Evolutionary conservation across 2,113 vertebrate species (phyloP), one percentile per base, ranked within the genome.

Genomic region (Pomatostomus ruficeps): DNA sequence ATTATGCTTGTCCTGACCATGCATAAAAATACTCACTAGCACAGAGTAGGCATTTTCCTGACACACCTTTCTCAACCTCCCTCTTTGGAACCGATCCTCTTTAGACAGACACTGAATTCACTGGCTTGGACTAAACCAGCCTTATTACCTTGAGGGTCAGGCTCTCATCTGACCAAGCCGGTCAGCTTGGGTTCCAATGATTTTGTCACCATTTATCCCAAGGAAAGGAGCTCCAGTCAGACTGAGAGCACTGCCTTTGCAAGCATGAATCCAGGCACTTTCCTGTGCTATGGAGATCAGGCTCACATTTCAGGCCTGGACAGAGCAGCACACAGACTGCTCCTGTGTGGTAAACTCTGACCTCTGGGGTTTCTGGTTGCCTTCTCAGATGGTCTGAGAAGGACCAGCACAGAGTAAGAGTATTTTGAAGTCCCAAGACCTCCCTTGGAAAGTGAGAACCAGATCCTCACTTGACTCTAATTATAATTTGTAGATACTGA

Each of bases 271-370:
- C 42, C 3, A 14, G 46, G 23, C 13, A n/a, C 48, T 42, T 20
- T 57, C 4, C 38, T 7, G 5, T 26, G 35, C 18, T 23, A 1
- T 16, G 28, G 61, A 66, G 51, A 15, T 26, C 20, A 48, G 29
- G 33, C 43, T 76, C 20, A 22, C 9, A 33, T 33, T 35, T 46
- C 10, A 59, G 6, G 2, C 12, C 31, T 23, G 19, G 21, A 55
- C 1, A 4, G 43, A 75, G 29, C 0, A 2, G 25, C 0, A 1
- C 22, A 46, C 7, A 48, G 26, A 52, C 15, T 52, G 24, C 22
- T 73, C 19, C 42, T 40, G 10, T 4, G 7, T 36, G 14, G 14
- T n/a, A 24, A 78, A 58, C 8, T 57, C 49, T 25, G 33, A 42
- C 11, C 6, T 65, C 35, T 59, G 18, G 8, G 2, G 4, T 46